Conservation (phyloP, 2,888 invertebrate genomes). For the Heliothis peltigera region DNA sequence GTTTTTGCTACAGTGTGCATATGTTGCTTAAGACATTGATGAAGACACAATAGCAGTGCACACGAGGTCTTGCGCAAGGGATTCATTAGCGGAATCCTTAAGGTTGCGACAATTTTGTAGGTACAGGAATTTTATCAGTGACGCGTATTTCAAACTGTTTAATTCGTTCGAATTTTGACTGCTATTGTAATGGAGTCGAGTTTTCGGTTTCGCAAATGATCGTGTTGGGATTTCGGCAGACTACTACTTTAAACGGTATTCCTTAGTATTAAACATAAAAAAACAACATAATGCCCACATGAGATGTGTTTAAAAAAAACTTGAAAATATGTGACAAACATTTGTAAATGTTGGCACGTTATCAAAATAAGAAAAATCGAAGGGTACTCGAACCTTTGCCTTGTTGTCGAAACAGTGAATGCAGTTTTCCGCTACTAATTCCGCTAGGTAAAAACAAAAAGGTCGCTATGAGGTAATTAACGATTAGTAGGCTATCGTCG, state of each 20-base stretch:
- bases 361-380: slow-evolving; percentile 46
- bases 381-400: slow-evolving; percentile 24
- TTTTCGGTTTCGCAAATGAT: too few relatives aligned
- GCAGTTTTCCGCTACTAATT: slow-evolving; percentile 39
- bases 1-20: not conserved
- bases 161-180: not conserved
- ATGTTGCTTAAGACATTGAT: not conserved
- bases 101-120: not conserved
- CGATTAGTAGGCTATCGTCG: slow-evolving; percentile 63
- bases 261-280: not conserved
- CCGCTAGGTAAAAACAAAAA: slow-evolving; percentile 58
- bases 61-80: not conserved
- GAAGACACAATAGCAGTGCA: not conserved
- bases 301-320: not conserved
- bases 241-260: too few relatives aligned
- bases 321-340: slow-evolving; percentile 17
- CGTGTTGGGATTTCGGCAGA: too few relatives aligned
- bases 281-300: not conserved
- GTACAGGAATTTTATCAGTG: not conserved
- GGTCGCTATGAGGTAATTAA: slow-evolving; percentile 62
- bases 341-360: slow-evolving; percentile 38
- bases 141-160: not conserved
- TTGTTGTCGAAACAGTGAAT: slow-evolving; percentile 38
- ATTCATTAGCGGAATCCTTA: not conserved
- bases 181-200: too few relatives aligned